Percentiles rank a stretch among this genome's conserved stretches.
Evolutionary conservation across 2,888 invertebrate genomes (phyloP).

Genomic region (Piscicola geometra): DNA sequence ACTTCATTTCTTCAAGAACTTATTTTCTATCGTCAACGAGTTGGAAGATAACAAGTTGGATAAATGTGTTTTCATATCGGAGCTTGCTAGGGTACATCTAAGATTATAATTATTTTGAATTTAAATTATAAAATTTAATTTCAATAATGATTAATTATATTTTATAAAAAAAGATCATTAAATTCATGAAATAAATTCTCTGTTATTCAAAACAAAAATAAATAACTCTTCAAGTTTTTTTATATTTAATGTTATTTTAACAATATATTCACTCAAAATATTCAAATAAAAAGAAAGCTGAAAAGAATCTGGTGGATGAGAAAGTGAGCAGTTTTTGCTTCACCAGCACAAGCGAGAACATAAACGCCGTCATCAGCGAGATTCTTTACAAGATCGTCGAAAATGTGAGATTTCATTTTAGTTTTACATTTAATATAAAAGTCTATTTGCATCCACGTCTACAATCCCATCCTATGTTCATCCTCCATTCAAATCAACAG

Average conservation of each 20-base stretch:
- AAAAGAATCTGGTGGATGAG: slow-evolving; percentile 21
- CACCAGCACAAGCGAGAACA: slow-evolving; percentile 29
- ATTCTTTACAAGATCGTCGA: slow-evolving; percentile 34
- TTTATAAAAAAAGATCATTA: neutral
- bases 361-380: slow-evolving; percentile 35
- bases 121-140: no score
- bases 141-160: no score
- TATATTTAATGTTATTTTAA: neutral
- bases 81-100: slow-evolving; percentile 24
- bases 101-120: no score
- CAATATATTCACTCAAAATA: neutral
- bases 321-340: slow-evolving; percentile 31
- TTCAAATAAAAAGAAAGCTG: slow-evolving; percentile 33
- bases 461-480: neutral
- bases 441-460: neutral
- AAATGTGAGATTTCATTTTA: slow-evolving; percentile 14
- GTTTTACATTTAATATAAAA: neutral
- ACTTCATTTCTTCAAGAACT: slow-evolving; percentile 16
- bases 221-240: neutral
- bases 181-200: neutral
- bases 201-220: neutral
- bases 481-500: no score
- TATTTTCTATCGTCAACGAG: slow-evolving; percentile 34
- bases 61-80: slow-evolving; percentile 29
- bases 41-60: slow-evolving; percentile 36